Percentiles rank a stretch among this genome's conserved stretches.
Conservation (phyloP, 2,888 invertebrate genomes). For the Oscheius sp. region DNA sequence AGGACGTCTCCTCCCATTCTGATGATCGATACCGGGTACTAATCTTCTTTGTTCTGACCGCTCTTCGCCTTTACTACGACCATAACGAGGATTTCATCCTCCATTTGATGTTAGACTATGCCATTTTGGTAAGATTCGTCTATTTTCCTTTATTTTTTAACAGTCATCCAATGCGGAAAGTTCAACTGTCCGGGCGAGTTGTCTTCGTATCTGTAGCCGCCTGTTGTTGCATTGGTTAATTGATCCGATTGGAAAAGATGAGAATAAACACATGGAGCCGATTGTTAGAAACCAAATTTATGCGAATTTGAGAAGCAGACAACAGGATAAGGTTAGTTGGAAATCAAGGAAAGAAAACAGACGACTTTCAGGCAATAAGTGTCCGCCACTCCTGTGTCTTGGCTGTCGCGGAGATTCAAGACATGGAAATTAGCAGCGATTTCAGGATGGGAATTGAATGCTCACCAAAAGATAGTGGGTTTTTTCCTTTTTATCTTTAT, state of each 20-base stretch:
- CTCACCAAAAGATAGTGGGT: neutral
- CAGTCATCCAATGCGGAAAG: neutral
- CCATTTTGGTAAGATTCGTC: neutral
- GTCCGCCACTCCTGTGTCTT: neutral
- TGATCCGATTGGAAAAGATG: neutral
- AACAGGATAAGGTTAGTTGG: neutral
- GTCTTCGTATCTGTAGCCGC: neutral
- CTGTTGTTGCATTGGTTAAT: neutral
- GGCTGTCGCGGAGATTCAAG: neutral
- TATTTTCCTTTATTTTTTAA: neutral
- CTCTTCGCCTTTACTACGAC: conserved; percentile 3
- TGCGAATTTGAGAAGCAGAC: neutral
- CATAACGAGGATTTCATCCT: neutral
- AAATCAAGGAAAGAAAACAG: neutral
- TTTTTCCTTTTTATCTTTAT: neutral
- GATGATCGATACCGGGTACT: conserved; percentile 3
- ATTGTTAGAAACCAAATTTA: neutral
- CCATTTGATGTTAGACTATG: conserved; percentile 3
- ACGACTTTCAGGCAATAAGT: neutral
- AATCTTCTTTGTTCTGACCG: neutral
- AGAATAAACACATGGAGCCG: neutral
- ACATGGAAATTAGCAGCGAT: neutral
- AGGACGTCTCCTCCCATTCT: neutral
- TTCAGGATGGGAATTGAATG: neutral
- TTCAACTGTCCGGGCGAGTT: neutral